Conservation (phyloP, 2,888 invertebrate species). For the Entomobrya multifasciata region DNA sequence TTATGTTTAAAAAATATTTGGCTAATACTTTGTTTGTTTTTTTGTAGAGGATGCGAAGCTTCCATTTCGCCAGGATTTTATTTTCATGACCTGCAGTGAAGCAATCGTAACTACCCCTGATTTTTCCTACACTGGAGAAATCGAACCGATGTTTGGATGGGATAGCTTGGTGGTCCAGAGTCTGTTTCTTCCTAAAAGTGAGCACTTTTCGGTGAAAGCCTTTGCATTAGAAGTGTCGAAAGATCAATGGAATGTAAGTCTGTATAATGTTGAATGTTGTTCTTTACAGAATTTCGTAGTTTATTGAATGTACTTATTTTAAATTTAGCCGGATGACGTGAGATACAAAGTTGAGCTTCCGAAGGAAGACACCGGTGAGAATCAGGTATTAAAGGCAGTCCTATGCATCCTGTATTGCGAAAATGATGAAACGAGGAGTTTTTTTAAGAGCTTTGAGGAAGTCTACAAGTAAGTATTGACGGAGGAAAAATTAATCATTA, state of each 20-base stretch:
- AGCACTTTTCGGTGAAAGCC: slow-evolving; percentile 30
- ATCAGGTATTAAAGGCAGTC: background rate
- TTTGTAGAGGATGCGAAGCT: slow-evolving; percentile 55
- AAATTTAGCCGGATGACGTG: background rate
- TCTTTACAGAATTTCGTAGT: no score
- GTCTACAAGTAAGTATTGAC: background rate
- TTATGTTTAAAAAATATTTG: background rate
- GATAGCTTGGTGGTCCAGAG: slow-evolving; percentile 25
- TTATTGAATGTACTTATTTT: background rate
- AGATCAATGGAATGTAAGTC: slow-evolving; percentile 23
- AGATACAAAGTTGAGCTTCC: slow-evolving; percentile 22
- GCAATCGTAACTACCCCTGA: slow-evolving; percentile 33
- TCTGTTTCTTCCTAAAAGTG: slow-evolving; percentile 61
- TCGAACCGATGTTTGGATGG: background rate
- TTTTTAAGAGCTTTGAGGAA: background rate
- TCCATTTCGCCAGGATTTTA: slow-evolving; percentile 36
- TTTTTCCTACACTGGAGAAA: slow-evolving; percentile 15
- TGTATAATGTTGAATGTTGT: no score
- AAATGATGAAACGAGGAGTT: background rate
- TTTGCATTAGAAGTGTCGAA: slow-evolving; percentile 11
- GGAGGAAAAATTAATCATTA: no score
- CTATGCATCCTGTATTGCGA: background rate
- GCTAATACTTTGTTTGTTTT: background rate
- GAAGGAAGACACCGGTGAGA: slow-evolving; percentile 29
- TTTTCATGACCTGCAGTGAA: slow-evolving; percentile 26